phyloP scores from a whole-genome alignment of 2,113 vertebrate species.

The Pygoscelis adeliae region DNA sequence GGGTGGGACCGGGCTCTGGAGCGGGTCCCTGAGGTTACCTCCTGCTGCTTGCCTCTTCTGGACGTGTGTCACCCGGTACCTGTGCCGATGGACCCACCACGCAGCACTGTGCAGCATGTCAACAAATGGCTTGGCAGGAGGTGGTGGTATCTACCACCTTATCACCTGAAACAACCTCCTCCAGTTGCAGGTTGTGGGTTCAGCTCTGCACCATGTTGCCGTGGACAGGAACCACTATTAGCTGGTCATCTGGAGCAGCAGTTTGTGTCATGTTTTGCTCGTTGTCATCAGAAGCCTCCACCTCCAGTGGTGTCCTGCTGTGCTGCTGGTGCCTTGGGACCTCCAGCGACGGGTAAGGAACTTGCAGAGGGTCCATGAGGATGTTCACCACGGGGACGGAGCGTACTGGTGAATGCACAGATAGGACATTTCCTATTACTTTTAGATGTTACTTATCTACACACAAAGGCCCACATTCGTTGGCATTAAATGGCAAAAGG shows the following conservation, averaged over 20 bases:
- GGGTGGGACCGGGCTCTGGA: background rate
- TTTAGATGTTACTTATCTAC: background rate
- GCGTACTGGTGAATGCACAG: background rate
- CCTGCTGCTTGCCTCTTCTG: background rate
- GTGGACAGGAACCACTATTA: background rate
- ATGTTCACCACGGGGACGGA: background rate
- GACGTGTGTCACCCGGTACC: rapidly evolving
- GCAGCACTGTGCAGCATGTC: background rate
- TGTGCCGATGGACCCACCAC: rapidly evolving
- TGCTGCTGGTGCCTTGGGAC: background rate
- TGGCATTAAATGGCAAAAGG: background rate
- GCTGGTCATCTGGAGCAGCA: background rate
- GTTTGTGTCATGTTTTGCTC: background rate
- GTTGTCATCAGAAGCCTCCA: background rate
- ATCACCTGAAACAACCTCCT: background rate
- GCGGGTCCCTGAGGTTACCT: background rate
- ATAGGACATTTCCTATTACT: background rate
- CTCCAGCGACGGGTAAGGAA: background rate
- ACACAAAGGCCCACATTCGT: background rate
- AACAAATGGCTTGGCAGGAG: background rate
- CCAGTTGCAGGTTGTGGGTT: background rate
- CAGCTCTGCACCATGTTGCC: background rate
- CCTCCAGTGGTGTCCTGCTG: background rate
- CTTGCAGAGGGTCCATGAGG: background rate
- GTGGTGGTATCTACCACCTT: background rate